These are phyloP conservation scores for Selenia dentaria DNA, from an alignment of 2,888 invertebrate species.

Conservation along the genomic window DNA sequence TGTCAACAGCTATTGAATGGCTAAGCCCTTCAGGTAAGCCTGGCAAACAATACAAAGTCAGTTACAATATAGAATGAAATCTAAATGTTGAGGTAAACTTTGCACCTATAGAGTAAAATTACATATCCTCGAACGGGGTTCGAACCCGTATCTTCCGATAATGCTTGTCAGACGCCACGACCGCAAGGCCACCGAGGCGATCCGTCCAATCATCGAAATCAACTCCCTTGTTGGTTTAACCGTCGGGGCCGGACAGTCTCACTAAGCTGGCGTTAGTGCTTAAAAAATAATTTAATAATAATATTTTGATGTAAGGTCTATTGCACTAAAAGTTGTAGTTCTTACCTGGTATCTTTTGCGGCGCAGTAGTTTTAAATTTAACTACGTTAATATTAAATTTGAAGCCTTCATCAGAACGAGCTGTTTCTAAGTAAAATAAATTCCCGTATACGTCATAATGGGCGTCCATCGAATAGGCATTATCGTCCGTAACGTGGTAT, in stretches of 20 bases:
- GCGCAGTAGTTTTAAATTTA: constrained; percentile 43
- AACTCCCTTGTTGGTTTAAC: too few relatives aligned
- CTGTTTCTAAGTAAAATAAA: constrained; percentile 63
- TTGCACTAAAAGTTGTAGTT: too few relatives aligned
- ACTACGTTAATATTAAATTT: constrained; percentile 59
- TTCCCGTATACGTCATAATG: constrained; percentile 67
- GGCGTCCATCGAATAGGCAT: constrained; percentile 61
- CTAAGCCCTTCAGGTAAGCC: constrained; percentile 64
- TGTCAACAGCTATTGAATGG: constrained; percentile 68
- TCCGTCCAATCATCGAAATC: too few relatives aligned
- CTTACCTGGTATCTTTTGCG: constrained; percentile 60
- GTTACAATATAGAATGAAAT: not conserved
- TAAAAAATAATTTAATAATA: too few relatives aligned
- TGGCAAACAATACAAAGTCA: constrained; percentile 31
- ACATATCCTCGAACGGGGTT: too few relatives aligned
- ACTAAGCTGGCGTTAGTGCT: too few relatives aligned
- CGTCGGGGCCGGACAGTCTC: too few relatives aligned
- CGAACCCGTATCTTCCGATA: too few relatives aligned
- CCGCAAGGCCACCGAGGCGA: too few relatives aligned
- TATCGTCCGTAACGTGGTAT: constrained; percentile 53
- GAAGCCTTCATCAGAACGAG: constrained; percentile 50
- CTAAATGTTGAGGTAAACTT: not conserved
- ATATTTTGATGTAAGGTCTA: too few relatives aligned
- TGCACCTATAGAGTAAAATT: too few relatives aligned
- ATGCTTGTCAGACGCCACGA: too few relatives aligned